Percentiles rank a stretch among this genome's conserved stretches.
These are phyloP conservation scores for Grus americana DNA, from an alignment of 2,113 vertebrate genomes.

Conservation along the genomic window DNA sequence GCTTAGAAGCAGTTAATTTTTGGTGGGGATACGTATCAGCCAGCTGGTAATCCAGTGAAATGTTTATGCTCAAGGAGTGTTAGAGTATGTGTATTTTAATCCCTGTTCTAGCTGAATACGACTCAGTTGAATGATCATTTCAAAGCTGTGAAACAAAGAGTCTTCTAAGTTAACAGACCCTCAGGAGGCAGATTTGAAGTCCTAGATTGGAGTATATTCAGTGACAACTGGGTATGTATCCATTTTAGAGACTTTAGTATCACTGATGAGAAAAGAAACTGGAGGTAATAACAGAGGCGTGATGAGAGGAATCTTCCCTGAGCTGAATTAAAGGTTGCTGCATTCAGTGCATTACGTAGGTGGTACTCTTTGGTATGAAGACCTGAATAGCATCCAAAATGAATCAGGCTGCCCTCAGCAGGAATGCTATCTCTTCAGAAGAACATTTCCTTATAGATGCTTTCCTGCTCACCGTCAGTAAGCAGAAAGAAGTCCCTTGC, in stretches of 20 bases:
- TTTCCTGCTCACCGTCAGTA: not conserved
- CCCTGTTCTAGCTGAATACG: not conserved
- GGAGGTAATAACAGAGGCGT: not conserved
- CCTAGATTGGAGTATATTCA: not conserved
- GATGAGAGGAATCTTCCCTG: not conserved
- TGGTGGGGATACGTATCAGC: rapidly evolving
- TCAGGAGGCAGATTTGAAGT: not conserved
- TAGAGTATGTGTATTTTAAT: not conserved
- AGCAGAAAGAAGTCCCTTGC: not conserved
- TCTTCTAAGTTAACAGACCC: not conserved
- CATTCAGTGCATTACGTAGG: rapidly evolving
- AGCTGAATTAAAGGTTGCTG: not conserved
- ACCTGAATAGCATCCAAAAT: not conserved
- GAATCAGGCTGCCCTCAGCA: not conserved
- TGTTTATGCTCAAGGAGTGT: not conserved
- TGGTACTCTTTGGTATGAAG: not conserved
- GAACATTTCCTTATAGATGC: rapidly evolving
- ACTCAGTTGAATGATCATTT: not conserved
- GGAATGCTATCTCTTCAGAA: not conserved
- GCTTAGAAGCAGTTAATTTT: not conserved
- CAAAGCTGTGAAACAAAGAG: not conserved
- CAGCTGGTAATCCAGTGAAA: not conserved
- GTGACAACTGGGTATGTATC: not conserved
- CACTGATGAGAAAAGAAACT: not conserved
- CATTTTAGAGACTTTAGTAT: not conserved